Evolutionary conservation across 2,113 vertebrate species (phyloP).

Genomic region (Proteles cristata): DNA sequence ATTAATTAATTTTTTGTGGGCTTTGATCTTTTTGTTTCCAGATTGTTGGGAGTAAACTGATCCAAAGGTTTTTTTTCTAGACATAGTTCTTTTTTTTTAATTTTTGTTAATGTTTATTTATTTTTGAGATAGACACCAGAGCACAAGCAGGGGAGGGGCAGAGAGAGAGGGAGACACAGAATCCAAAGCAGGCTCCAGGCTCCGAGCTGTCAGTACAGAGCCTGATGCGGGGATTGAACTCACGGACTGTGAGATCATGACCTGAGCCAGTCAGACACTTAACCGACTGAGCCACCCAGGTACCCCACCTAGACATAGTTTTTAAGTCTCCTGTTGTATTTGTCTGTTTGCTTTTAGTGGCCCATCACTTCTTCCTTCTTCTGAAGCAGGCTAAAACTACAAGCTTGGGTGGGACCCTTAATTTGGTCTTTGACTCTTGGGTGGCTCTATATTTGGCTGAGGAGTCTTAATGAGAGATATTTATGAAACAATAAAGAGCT

Average conservation of each 20-base stretch:
- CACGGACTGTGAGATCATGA: too few species aligned
- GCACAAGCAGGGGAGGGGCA: too few species aligned
- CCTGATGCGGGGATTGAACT: too few species aligned
- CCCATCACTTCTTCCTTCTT: not conserved
- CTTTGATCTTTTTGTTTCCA: slow-evolving; percentile 4
- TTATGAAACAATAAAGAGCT: not conserved
- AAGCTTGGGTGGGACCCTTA: not conserved
- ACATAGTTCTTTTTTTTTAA: not conserved
- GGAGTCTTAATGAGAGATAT: not conserved
- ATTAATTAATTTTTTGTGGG: not conserved
- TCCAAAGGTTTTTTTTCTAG: not conserved
- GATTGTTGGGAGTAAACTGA: slow-evolving; percentile 23
- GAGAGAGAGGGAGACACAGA: too few species aligned
- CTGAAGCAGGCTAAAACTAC: not conserved
- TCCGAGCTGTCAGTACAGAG: too few species aligned
- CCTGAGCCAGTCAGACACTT: too few species aligned
- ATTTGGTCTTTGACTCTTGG: slow-evolving; percentile 1
- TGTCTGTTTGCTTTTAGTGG: not conserved
- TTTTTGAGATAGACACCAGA: too few species aligned
- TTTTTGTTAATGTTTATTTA: too few species aligned
- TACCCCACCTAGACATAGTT: not conserved
- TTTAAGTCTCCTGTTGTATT: not conserved
- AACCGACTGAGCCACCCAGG: too few species aligned
- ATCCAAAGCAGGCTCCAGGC: too few species aligned
- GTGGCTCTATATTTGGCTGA: not conserved